Percentiles rank a stretch among this genome's conserved stretches.
phyloP scores from a whole-genome alignment of 1,140 invertebrate species.

The Leucophenga varia region DNA sequence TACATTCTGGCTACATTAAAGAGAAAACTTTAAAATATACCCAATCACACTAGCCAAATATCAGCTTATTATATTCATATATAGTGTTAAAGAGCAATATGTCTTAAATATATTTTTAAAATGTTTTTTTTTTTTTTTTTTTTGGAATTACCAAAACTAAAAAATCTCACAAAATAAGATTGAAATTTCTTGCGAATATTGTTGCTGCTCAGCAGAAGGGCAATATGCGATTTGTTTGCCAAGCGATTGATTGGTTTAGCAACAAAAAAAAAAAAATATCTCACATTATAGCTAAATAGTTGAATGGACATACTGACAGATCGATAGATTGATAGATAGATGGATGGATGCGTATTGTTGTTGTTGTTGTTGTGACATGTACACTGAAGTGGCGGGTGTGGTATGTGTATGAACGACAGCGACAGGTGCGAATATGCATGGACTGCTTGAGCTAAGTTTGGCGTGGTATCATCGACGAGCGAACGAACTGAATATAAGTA shows the following conservation, averaged over 20 bases:
- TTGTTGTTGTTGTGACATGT: too few relatives aligned
- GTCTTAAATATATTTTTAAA: too few relatives aligned
- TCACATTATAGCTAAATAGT: constrained; percentile 48
- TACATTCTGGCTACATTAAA: too few relatives aligned
- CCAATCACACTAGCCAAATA: too few relatives aligned
- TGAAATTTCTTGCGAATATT: constrained; percentile 38
- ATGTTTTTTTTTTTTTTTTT: too few relatives aligned
- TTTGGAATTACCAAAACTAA: constrained; percentile 45
- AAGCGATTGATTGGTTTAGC: too few relatives aligned
- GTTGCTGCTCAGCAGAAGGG: neutral
- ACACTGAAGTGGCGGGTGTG: neutral
- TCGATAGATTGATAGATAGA: neutral
- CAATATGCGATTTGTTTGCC: constrained; percentile 9
- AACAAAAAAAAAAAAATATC: constrained; percentile 48
- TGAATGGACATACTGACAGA: constrained; percentile 27
- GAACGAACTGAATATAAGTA: constrained; percentile 32
- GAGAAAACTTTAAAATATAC: too few relatives aligned
- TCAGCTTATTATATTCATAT: too few relatives aligned
- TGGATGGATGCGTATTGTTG: neutral
- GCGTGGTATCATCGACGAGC: constrained; percentile 3
- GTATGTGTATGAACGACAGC: neutral
- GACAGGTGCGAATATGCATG: constrained; percentile 5
- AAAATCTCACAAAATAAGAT: too few relatives aligned
- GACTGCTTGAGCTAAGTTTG: constrained; percentile 5
- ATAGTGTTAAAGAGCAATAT: too few relatives aligned